phyloP scores from a whole-genome alignment of 2,797 vertebrate species.

The Bufotes viridis region DNA sequence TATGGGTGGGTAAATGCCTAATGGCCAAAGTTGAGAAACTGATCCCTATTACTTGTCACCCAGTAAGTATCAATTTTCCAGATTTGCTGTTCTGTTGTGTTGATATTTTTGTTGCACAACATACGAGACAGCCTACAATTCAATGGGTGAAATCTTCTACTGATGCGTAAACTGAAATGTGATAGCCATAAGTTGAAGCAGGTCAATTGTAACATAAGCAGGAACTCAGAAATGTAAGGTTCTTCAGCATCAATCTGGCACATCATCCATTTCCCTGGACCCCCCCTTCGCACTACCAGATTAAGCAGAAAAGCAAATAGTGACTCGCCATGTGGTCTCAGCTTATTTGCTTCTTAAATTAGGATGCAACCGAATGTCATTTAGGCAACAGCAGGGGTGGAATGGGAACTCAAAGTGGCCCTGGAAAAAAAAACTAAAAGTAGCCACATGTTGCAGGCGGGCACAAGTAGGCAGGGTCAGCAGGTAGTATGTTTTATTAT shows the following conservation, averaged over 20 bases:
- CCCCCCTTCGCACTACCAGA: neutral
- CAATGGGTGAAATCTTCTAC: neutral
- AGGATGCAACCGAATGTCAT: neutral
- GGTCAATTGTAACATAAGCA: neutral
- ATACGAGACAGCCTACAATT: neutral
- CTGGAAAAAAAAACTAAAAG: too few species aligned
- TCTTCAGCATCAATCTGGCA: neutral
- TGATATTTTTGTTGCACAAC: neutral
- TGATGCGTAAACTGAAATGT: neutral
- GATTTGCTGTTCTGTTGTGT: neutral
- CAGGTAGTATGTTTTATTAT: neutral
- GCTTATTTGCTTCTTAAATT: neutral
- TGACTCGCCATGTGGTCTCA: neutral
- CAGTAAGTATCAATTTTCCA: constrained; percentile 17
- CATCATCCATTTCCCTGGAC: neutral
- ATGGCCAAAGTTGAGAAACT: neutral
- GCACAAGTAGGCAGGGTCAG: too few species aligned
- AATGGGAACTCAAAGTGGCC: too few species aligned
- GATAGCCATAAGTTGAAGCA: neutral
- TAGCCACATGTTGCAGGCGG: too few species aligned
- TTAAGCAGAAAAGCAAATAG: neutral
- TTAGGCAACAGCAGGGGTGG: neutral
- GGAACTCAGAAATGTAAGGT: neutral
- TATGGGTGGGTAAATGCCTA: constrained; percentile 28
- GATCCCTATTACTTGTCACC: neutral